A percentile compares a stretch with the other conserved stretches of the same genome.
Conservation (phyloP, 30 jellyfish, hydroid and myxozoan species). For the Hydra vulgaris region DNA sequence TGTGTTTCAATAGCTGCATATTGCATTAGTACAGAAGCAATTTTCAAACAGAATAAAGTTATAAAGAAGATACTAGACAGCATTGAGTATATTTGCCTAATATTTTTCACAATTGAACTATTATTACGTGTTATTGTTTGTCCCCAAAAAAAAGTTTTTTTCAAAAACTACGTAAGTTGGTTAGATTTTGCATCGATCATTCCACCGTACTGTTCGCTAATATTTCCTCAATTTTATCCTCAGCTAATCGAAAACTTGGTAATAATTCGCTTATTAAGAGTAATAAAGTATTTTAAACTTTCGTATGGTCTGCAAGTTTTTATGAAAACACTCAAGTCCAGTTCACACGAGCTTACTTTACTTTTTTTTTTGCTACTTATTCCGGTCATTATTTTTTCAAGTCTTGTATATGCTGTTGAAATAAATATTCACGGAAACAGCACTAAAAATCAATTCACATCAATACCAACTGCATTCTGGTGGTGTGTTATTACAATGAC, state of each 20-base stretch:
- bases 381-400: conserved; percentile 81
- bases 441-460: conserved; percentile 31
- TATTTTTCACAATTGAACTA: conserved; percentile 72
- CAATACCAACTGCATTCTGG: conserved; percentile 93
- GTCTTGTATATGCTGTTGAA: conserved; percentile 79
- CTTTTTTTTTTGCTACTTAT: conserved; percentile 61
- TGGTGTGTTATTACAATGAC: conserved; percentile 96
- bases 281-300: conserved; percentile 70
- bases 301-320: conserved; percentile 93
- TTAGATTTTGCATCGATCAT: conserved; percentile 68
- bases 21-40: conserved; percentile 66
- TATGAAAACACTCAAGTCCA: conserved; percentile 77
- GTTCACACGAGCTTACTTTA: conserved; percentile 74
- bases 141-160: conserved; percentile 52
- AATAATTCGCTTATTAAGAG: conserved; percentile 64
- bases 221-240: conserved; percentile 10
- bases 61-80: conserved; percentile 28
- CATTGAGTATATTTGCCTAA: conserved; percentile 52
- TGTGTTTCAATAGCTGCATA: conserved; percentile 63
- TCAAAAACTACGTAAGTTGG: conserved; percentile 70
- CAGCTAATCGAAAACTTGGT: conserved; percentile 49
- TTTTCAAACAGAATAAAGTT: conserved; percentile 2
- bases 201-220: conserved; percentile 52
- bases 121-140: conserved; percentile 51
- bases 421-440: conserved; percentile 4